These are phyloP conservation scores for Papio anubis DNA, from an alignment of 2,113 vertebrate species.

Conservation along the genomic window DNA sequence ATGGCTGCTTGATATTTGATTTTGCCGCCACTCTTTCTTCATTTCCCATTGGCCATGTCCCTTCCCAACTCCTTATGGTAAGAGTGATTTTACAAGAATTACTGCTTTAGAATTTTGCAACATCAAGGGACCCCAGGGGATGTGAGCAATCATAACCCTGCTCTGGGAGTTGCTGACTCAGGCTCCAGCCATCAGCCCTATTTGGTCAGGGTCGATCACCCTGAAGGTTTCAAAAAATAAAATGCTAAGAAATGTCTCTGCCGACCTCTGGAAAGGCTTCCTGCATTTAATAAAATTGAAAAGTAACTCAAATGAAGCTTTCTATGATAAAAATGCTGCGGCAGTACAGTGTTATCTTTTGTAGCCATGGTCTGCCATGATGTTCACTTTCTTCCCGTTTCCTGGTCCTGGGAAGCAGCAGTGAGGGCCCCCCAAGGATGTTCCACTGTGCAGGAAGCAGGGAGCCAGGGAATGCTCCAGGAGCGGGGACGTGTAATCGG, in stretches of 20 bases:
- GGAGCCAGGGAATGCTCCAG: not conserved
- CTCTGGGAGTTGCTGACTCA: not conserved
- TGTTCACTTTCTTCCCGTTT: not conserved
- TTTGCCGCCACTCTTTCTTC: not conserved
- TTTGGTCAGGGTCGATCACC: not conserved
- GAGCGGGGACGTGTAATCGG: not conserved
- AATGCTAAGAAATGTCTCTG: not conserved
- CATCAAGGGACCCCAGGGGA: not conserved
- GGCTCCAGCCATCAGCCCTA: not conserved
- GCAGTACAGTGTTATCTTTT: not conserved
- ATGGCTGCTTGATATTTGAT: not conserved
- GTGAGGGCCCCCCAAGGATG: not conserved
- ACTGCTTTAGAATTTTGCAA: not conserved
- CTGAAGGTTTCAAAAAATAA: not conserved
- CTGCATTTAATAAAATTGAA: not conserved
- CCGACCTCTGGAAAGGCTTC: not conserved
- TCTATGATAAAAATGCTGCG: not conserved
- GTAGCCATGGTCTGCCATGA: not conserved
- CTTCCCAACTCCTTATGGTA: not conserved
- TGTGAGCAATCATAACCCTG: not conserved
- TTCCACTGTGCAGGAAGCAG: not conserved
- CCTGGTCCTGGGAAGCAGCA: not conserved
- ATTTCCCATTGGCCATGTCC: not conserved
- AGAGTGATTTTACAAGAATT: not conserved
- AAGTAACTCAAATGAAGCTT: not conserved